Evolutionary conservation across 2,797 vertebrate species (phyloP), one percentile per base, ranked within the genome.

Genomic region (Onychomys arenicola): DNA sequence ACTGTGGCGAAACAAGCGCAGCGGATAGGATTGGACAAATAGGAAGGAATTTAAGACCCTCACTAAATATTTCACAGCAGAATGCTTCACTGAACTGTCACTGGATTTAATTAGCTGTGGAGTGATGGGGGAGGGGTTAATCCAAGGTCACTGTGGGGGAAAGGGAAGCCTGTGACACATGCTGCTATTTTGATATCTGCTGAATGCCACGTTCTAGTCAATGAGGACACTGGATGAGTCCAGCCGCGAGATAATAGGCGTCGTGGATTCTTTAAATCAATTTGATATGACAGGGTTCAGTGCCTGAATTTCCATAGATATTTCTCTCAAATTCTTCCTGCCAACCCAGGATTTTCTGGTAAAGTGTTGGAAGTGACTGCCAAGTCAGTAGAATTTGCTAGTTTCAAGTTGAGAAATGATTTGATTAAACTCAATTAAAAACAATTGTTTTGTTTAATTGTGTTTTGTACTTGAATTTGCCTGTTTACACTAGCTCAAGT

Each of bases 91-190:
- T 0, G 8, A 90, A 80, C 27, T 71, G 80, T 85, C 5, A 0
- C 95, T 96, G 97, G 94, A 71, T 96, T 97, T 97, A 93, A 97
- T 97, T 97, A 98, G 91, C 89, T 93, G 25, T 55, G 75, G 87
- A 95, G 95, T 65, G 37, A 97, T 90, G 86, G 93, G 91, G 77
- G 96, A 97, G 92, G 96, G 93, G 94, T 97, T 96, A 97, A 90
- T 75, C 80, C 77, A 95, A 96, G 97, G 96, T 96, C 95, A 91
- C 6, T 4, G 21, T 80, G 19, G 49, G 73, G 81, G 76, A 49
- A 91, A 87, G 82, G 13, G 55, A 90, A 96, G 69, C 17, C 6
- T 29, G 13, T 77, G 80, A 91, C 59, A 69, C 63, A 81, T 2
- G 27, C 21, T 81, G 55, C 76, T 82, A 65, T 87, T 84, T 77